Conservation (phyloP, 2,113 vertebrate species). For the Triplophysa siluroides region DNA sequence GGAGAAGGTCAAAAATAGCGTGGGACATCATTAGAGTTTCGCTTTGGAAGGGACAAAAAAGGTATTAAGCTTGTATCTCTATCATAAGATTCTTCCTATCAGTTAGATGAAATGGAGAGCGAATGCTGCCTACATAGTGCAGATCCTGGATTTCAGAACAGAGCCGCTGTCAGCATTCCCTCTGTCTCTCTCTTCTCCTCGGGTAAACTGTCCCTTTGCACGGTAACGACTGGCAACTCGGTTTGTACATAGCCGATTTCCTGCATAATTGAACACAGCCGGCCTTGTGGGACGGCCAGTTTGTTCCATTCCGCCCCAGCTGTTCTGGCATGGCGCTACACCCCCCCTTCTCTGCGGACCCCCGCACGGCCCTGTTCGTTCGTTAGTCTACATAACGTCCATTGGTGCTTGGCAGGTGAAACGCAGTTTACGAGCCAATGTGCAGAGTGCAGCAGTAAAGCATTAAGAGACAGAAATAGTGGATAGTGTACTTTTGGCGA, state of each 20-base stretch:
- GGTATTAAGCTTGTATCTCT: neutral
- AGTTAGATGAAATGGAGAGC: too few species aligned
- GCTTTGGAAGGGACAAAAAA: neutral
- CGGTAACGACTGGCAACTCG: conserved; percentile 15
- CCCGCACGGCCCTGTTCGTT: neutral
- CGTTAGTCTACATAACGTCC: neutral
- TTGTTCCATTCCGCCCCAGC: conserved; percentile 12
- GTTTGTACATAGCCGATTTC: conserved; percentile 37
- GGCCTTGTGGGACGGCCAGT: neutral
- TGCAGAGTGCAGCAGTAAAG: conserved; percentile 33
- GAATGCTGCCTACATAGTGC: too few species aligned
- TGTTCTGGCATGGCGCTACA: neutral
- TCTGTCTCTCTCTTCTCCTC: neutral
- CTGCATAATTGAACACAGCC: conserved; percentile 43
- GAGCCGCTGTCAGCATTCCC: neutral
- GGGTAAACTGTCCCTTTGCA: conserved; percentile 19
- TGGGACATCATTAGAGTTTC: conserved; percentile 14
- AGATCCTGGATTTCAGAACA: neutral
- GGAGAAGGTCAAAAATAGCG: conserved; percentile 29
- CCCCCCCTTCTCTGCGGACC: neutral
- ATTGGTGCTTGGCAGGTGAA: neutral
- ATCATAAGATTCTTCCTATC: too few species aligned
- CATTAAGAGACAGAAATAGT: conserved; percentile 12
- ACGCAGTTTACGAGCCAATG: conserved; percentile 21
- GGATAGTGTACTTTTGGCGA: conserved; percentile 18